Evolutionary conservation across 2,797 vertebrate species (phyloP).

Genomic region (Rhinoraja longicauda): DNA sequence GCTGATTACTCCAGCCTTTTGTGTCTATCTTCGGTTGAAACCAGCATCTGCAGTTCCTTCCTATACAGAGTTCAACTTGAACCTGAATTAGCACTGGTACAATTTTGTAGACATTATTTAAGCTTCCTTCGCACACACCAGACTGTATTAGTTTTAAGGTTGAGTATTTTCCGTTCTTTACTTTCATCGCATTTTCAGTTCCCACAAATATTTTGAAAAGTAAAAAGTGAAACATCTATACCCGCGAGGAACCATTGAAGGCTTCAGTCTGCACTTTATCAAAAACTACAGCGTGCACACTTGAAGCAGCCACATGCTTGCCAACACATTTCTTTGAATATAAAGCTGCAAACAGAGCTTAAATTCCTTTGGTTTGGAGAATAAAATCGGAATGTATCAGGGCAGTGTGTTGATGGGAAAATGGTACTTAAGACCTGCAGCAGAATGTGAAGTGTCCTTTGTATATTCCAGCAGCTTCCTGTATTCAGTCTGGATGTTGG

Average conservation of each 20-base stretch:
- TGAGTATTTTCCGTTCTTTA: neutral
- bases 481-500: conserved; percentile 48
- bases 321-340: conserved; percentile 35
- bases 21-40: no score
- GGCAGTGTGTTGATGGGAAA: conserved; percentile 33
- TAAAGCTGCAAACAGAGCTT: conserved; percentile 38
- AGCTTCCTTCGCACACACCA: neutral
- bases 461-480: conserved; percentile 46
- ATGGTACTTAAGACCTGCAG: conserved; percentile 36
- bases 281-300: neutral
- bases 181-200: conserved; percentile 23
- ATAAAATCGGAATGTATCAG: conserved; percentile 35
- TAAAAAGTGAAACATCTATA: conserved; percentile 5
- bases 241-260: neutral
- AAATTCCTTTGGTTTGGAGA: conserved; percentile 34
- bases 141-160: neutral
- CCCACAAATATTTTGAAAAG: neutral
- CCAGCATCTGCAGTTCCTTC: no score
- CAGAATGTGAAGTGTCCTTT: conserved; percentile 31
- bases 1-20: no score
- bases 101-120: neutral
- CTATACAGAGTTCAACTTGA: neutral
- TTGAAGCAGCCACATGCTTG: conserved; percentile 13
- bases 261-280: conserved; percentile 1
- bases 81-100: neutral